Percentiles rank a stretch among this genome's conserved stretches.
Conservation (phyloP, 2,113 vertebrate species). For the Lipotes vexillifer region DNA sequence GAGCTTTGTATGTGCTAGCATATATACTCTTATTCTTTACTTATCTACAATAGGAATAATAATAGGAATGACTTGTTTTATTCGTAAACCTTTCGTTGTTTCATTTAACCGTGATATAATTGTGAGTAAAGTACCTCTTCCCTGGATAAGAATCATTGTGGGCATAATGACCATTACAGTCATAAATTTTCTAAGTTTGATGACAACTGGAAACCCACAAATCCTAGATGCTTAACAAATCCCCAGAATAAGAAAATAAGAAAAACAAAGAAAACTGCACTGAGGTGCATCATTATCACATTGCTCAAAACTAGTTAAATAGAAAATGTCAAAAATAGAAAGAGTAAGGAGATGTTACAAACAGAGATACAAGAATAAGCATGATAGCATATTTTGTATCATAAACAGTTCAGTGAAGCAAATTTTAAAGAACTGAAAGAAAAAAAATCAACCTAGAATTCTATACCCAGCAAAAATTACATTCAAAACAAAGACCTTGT, state of each 20-base stretch:
- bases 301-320: not conserved
- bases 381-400: not conserved
- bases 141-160: not conserved
- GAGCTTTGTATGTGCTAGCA: not conserved
- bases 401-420: not conserved
- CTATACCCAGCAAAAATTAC: not conserved
- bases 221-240: not conserved
- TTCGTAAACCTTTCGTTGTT: not conserved
- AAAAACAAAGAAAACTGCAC: not conserved
- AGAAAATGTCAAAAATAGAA: not conserved
- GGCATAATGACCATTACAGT: not conserved
- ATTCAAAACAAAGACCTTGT: not conserved
- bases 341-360: not conserved
- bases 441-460: not conserved
- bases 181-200: not conserved
- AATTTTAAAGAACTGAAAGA: not conserved
- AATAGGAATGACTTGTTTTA: not conserved
- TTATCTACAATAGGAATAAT: not conserved
- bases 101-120: not conserved
- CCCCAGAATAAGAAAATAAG: too few species aligned
- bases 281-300: not conserved
- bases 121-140: not conserved
- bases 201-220: not conserved
- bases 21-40: not conserved
- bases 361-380: not conserved